Evolutionary conservation across 1,140 invertebrate genomes (phyloP), one percentile per base, ranked within the genome.

Genomic region (Triops longicaudatus): DNA sequence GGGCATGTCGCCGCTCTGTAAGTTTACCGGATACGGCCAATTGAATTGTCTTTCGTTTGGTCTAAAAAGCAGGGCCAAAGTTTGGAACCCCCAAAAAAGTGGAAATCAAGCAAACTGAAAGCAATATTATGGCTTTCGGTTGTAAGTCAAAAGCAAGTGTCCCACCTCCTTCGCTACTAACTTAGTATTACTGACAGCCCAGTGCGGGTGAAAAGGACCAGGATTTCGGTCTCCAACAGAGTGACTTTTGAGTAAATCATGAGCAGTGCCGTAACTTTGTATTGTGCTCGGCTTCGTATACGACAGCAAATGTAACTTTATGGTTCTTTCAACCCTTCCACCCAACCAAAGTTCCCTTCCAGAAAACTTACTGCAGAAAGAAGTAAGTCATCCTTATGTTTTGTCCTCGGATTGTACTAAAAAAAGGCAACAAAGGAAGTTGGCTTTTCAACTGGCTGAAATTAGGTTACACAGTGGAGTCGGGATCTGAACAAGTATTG

Each of bases 241-340:
- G 31, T 7, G 31, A 37, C 31, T 37, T 37, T 37, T 63, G 14
- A 22, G 17, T 63, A 63, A 63, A 63, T 63, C 50, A 63, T 63
- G 50, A 22, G 50, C 22, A 5, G 10, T 37, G 31, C 50, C 50
- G 50, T 63, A 63, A 63, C 14, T 22, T 63, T 63, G 3, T 63
- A 17, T 63, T 63, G 14, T 63, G 50, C 17, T n/a, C 17, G 50
- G 6, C 14, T 63, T 17, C 10, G 17, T 17, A 63, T 63, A 63
- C 50, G 50, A 63, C 50, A 63, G 50, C 50, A 63, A 63, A n/a
- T 17, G 50, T 17, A 63, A 22, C 50, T 63, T 63, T 63, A 63
- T 63, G 50, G n/a, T 37, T 37, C 31, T 37, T 37, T 37, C 31
- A 37, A n/a, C n/a, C n/a, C n/a, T n/a, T n/a, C 31, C 31, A 2